Conservation (phyloP, 2,113 vertebrate species). For the Centropus bengalensis region DNA sequence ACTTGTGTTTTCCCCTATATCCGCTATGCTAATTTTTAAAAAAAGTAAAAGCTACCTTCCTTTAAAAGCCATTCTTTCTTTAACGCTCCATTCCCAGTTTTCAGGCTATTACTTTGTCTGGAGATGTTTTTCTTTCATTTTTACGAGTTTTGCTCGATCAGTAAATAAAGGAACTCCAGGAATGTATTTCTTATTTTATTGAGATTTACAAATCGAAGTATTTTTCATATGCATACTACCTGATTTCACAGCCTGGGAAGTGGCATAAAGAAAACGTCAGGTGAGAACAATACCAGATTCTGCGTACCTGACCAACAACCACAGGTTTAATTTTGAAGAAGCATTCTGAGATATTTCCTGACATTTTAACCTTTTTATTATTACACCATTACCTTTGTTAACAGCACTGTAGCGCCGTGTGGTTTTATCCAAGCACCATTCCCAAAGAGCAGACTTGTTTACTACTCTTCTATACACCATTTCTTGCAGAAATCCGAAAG, state of each 20-base stretch:
- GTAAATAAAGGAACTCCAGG: slow-evolving; percentile 7
- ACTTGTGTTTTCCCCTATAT: not conserved
- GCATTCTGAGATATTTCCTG: not conserved
- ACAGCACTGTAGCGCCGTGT: not conserved
- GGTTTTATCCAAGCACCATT: not conserved
- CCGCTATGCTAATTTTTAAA: not conserved
- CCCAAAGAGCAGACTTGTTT: not conserved
- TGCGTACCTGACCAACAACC: not conserved
- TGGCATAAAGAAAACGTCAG: not conserved
- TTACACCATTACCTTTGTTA: not conserved
- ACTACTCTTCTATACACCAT: not conserved
- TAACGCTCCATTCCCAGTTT: not conserved
- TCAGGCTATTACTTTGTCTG: not conserved
- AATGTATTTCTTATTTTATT: slow-evolving; percentile 24
- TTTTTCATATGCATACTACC: not conserved
- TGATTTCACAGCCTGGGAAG: slow-evolving; percentile 24
- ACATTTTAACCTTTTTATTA: not conserved
- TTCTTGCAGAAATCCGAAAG: not conserved
- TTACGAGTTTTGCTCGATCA: not conserved
- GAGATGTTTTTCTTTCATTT: not conserved
- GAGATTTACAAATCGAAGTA: slow-evolving; percentile 15
- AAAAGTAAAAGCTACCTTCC: not conserved
- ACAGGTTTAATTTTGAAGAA: slow-evolving; percentile 10
- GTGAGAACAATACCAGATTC: not conserved
- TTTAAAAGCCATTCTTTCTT: not conserved